These are phyloP conservation scores for Spinus pinus DNA, from an alignment of 2,797 vertebrate genomes.

Conservation along the genomic window DNA sequence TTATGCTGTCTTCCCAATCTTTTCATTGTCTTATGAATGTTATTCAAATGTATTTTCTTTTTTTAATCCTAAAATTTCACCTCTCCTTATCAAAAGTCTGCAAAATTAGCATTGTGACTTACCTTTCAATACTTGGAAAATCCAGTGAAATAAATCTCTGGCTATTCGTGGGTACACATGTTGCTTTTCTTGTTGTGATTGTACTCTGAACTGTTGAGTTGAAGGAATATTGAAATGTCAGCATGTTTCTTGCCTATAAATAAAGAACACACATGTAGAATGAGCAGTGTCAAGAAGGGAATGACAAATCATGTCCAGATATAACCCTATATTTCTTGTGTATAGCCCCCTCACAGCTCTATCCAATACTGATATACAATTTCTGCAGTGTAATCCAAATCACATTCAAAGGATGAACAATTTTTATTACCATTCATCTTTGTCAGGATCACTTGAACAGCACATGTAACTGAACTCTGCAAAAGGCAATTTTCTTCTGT, in stretches of 20 bases:
- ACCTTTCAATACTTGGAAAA: conserved; percentile 26
- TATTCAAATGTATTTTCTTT: neutral
- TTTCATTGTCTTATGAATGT: neutral
- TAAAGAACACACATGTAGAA: conserved; percentile 25
- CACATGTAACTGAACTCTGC: neutral
- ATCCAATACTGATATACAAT: neutral
- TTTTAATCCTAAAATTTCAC: neutral
- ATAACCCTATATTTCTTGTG: conserved; percentile 4
- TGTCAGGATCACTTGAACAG: conserved; percentile 23
- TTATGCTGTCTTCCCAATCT: neutral
- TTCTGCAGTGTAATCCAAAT: conserved; percentile 42
- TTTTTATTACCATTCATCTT: conserved; percentile 15
- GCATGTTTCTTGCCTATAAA: conserved; percentile 46
- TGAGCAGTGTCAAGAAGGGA: conserved; percentile 25
- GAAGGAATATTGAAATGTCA: conserved; percentile 35
- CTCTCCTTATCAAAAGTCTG: neutral
- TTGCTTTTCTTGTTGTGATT: conserved; percentile 28
- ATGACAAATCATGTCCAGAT: conserved; percentile 8
- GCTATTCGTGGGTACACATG: neutral
- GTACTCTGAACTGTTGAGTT: neutral
- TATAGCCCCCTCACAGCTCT: neutral
- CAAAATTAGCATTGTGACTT: neutral
- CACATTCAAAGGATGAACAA: neutral
- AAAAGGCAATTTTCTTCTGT: neutral
- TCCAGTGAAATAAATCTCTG: neutral